Evolutionary conservation across 2,113 vertebrate species (phyloP), one percentile per base, ranked within the genome.

Genomic region (Dolichotis patagonum): DNA sequence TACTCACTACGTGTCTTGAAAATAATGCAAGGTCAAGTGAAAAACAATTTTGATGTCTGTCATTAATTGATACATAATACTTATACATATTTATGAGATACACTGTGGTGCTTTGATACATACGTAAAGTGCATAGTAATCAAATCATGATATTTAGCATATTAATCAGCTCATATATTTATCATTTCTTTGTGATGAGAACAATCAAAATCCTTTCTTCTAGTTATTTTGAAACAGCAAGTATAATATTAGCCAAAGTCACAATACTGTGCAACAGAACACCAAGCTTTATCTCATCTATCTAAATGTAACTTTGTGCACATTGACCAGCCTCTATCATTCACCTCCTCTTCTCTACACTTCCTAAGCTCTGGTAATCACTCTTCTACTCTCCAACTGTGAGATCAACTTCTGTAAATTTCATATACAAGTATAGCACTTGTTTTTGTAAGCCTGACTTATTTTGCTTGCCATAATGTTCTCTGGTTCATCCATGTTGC

Each of bases 41-140:
- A 80, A 58, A 81, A 62, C 73, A 86, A 63, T 43, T 38, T 86
- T 83, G 43, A 77, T 60, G 82, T 94, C 92, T 54, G 30, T 89
- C 49, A 20, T 67, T 35, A 82, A 85, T 65, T 65, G 41, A 67
- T 19, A 7, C 17, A 56, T 5, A 67, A 28, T 49, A 35, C 20
- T 63, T 65, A 49, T 35, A 43, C 28, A 46, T 67, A 65, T 49
- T 85, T 49, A 35, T 65, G 30, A 43, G 17, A 43, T 46, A 85
- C 28, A 35, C 16, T 17, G n/a, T 11, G 83, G 46, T 85, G 28
- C 30, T 32, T 85, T 85, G 82, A 63, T 20, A 32, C 19, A 65
- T 0, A 4, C 63, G 43, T 35, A 63, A 32, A 22, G 10, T 58
- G 14, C 24, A 32, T 65, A 35, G 46, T 46, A 63, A 85, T 85